A percentile compares a stretch with the other conserved stretches of the same genome.
These are phyloP conservation scores for Epicampocera succincta DNA, from an alignment of 2,888 invertebrate genomes.

Conservation along the genomic window DNA sequence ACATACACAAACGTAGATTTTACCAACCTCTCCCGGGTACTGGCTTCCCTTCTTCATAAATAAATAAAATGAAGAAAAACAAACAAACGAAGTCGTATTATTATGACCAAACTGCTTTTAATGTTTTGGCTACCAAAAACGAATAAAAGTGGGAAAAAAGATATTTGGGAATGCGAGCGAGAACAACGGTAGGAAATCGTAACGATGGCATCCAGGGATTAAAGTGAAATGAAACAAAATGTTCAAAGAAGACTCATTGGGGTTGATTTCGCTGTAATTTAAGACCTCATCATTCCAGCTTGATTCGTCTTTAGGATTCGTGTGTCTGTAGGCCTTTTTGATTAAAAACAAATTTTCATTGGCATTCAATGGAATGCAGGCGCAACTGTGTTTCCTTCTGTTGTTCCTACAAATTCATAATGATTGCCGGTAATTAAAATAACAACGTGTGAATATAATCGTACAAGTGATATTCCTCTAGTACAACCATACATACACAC, in stretches of 20 bases:
- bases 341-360: conserved; percentile 33
- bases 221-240: conserved; percentile 56
- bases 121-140: conserved; percentile 50
- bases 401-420: conserved; percentile 51
- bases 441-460: conserved; percentile 55
- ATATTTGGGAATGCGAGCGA: conserved; percentile 54
- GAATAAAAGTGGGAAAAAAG: conserved; percentile 39
- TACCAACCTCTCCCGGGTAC: conserved; percentile 69
- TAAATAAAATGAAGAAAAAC: conserved; percentile 34
- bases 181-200: conserved; percentile 46
- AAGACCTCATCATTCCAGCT: conserved; percentile 37
- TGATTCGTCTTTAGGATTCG: conserved; percentile 16
- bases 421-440: conserved; percentile 57
- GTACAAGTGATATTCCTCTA: neutral
- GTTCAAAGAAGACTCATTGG: conserved; percentile 43
- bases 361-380: conserved; percentile 23
- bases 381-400: neutral
- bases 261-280: conserved; percentile 58
- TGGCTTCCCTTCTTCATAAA: conserved; percentile 26
- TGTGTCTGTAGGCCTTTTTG: conserved; percentile 5
- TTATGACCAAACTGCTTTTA: conserved; percentile 61
- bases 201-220: conserved; percentile 62
- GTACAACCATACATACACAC: no score
- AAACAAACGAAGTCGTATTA: conserved; percentile 54
- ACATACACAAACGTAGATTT: conserved; percentile 22